Conservation (phyloP, 2,797 vertebrate genomes). For the Sebastes hopkinsi region DNA sequence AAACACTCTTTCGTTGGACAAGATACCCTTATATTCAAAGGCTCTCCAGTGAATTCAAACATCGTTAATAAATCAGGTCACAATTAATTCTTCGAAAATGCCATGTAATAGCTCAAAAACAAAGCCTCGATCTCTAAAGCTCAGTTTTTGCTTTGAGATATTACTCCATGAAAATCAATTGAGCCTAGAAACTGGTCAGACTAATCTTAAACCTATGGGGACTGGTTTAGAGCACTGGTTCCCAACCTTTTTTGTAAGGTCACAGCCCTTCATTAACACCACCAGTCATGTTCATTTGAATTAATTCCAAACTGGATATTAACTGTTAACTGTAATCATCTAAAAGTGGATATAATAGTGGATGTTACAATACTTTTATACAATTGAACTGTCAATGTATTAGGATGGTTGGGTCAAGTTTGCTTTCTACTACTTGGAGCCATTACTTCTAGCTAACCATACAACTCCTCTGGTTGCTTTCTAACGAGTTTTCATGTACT, state of each 20-base stretch:
- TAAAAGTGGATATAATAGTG: background rate
- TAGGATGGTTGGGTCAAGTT: too few relatives aligned
- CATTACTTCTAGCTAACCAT: too few relatives aligned
- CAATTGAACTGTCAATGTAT: too few relatives aligned
- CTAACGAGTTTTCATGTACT: too few relatives aligned
- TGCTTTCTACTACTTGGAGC: too few relatives aligned
- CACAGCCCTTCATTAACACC: background rate
- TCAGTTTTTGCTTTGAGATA: background rate
- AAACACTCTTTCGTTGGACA: background rate
- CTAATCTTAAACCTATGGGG: background rate
- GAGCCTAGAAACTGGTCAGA: background rate
- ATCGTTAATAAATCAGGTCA: slow-evolving; percentile 1
- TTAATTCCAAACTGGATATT: background rate
- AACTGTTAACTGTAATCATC: background rate
- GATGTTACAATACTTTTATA: background rate
- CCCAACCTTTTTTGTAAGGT: background rate
- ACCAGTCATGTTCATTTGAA: background rate
- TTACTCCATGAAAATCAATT: slow-evolving; percentile 4
- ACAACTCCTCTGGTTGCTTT: too few relatives aligned
- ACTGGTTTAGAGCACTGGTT: background rate
- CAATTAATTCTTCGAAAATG: background rate
- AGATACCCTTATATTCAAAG: background rate
- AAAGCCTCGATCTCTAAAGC: background rate
- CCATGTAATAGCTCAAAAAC: background rate
- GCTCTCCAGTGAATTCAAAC: background rate